A percentile compares a stretch with the other conserved stretches of the same genome.
Evolutionary conservation across 2,113 vertebrate species (phyloP).

Genomic region (Cyphomyrus discorhynchus): DNA sequence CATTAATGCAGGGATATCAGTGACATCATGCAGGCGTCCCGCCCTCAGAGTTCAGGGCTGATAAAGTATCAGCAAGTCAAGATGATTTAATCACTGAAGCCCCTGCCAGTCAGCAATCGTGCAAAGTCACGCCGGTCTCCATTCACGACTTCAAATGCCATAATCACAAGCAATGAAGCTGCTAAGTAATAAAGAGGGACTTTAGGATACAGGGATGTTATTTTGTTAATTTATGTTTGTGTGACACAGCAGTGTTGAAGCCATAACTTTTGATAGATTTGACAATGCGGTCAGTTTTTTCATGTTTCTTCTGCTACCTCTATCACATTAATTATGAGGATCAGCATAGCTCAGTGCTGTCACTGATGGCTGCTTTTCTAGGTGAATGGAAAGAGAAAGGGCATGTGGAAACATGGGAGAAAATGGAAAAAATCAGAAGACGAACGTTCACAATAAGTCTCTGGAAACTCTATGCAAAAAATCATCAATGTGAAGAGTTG

Average conservation of each 20-base stretch:
- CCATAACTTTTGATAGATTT: background rate
- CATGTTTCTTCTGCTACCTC: background rate
- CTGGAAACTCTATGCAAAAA: slow-evolving; percentile 29
- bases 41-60: background rate
- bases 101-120: background rate
- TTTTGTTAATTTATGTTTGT: background rate
- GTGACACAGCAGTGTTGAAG: background rate
- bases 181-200: background rate
- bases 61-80: background rate
- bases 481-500: slow-evolving; percentile 32
- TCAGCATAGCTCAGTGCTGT: slow-evolving; percentile 23
- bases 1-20: background rate
- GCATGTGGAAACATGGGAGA: slow-evolving; percentile 36
- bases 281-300: background rate
- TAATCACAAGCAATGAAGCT: background rate
- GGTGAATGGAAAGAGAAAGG: slow-evolving; percentile 26
- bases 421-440: slow-evolving; percentile 39
- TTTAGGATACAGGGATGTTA: background rate
- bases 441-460: slow-evolving; percentile 45
- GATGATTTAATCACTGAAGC: background rate
- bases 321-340: slow-evolving; percentile 38
- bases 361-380: slow-evolving; percentile 23
- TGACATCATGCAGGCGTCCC: background rate
- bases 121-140: background rate
- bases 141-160: background rate